Base-by-base conservation (phyloP, 2,888 invertebrate species). In the Dinocampus coccinellae region DNA sequence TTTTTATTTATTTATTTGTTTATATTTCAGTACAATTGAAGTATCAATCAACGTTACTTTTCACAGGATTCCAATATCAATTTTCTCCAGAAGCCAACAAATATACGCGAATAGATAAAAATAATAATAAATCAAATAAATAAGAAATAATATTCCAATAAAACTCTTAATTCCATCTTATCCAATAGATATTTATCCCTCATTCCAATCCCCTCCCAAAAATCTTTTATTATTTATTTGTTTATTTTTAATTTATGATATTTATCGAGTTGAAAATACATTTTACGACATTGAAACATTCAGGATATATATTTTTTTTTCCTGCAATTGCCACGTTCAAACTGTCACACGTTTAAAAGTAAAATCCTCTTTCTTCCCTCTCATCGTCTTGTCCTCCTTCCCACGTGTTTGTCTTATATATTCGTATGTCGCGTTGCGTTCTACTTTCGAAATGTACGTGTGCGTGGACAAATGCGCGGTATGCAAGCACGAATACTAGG, bases 301-400 rank as follows among this genome's bases (percentile, higher is more conserved):
- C 47, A 47, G 47, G 47, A 47, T 47, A 76, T n/a, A n/a, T n/a
- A n/a, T n/a, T n/a, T 73, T 55, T 70, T 74, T 75, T 78, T 78
- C 77, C 77, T 79, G 78, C 77, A 77, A 79, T 79, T 77, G 73
- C 75, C 64, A 42, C 64, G 68, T 74, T 70, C 71, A 69, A 76
- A 76, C 70, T 74, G 76, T 74, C 75, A 61, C 75, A 61, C 20
- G 20, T 47, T 47, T 4, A 16, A 47, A 47, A 2, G 47, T 47
- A 16, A 47, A 47, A 16, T 47, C 47, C 9, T 47, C 16, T 47
- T 47, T 16, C 34, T 29, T 7, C 29, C 7, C 29, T 4, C 3
- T 29, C 3, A 4, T 4, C 29, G 7, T 29, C 7, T 29, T 29
- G 29, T 29, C 29, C n/a, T n/a, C n/a, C n/a, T n/a, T n/a, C 39